phyloP scores from a whole-genome alignment of 2,888 invertebrate genomes.

The Troilus luridus region DNA sequence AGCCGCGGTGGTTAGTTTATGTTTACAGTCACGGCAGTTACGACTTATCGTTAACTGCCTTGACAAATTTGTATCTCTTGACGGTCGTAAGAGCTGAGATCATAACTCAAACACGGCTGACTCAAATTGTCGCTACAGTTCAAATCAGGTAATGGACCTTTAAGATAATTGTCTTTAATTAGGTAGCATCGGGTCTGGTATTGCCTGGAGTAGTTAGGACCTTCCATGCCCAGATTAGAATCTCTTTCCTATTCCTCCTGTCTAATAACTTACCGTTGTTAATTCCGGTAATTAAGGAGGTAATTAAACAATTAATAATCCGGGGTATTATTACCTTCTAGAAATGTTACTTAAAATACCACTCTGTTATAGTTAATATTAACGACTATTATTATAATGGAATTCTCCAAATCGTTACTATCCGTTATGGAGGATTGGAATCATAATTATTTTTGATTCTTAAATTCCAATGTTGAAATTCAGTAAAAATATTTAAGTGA shows the following conservation, averaged over 20 bases:
- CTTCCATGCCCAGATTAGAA: conserved; percentile 22
- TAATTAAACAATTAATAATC: conserved; percentile 43
- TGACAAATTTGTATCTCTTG: conserved; percentile 17
- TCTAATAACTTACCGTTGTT: conserved; percentile 43
- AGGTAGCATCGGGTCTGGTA: neutral
- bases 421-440: neutral
- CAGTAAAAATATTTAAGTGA: no score
- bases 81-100: neutral
- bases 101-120: conserved; percentile 17
- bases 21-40: conserved; percentile 5
- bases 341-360: conserved; percentile 7
- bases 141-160: conserved; percentile 16
- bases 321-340: neutral
- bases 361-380: neutral
- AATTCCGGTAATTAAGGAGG: neutral
- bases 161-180: conserved; percentile 43
- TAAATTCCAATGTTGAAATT: no score
- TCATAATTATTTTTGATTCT: neutral
- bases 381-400: neutral
- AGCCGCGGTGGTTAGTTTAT: neutral
- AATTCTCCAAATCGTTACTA: neutral
- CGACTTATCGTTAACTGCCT: neutral
- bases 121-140: conserved; percentile 19
- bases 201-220: conserved; percentile 23
- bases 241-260: conserved; percentile 30